Base-by-base conservation (phyloP, 2,888 invertebrate genomes). In the Macrophya alboannulata region DNA sequence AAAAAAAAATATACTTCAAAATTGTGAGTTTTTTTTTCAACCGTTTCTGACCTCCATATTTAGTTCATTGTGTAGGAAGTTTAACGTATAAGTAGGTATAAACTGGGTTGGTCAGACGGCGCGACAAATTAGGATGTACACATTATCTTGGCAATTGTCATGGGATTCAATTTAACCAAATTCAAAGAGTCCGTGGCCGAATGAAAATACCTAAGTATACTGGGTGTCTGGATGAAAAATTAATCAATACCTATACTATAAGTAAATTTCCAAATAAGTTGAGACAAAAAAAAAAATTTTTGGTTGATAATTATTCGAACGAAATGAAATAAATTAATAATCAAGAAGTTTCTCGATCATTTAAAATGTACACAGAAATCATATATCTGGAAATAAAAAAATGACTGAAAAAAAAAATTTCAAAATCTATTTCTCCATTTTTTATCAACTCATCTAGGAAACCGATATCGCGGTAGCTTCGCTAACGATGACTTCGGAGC, bases 401-500 rank as follows among this genome's bases (percentile, higher is more conserved):
- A 51, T 17, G 1, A 51, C 0, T 4, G 4, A 51, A 0, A 17
- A 51, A 0, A n/a, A 6, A 62, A 62, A 62, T 62, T 62, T 9
- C 9, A 62, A 9, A 4, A 5, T 21, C 12, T 48, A 48, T 48
- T 62, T 62, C 21, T 62, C 12, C 21, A 62, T 62, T 62, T 48
- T 48, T 48, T 62, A 25, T 25, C 8, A 10, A 25, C 4, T 62
- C 9, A 15, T 71, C 12, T 91, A 98, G 97, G 96, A 97, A 91
- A 97, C 97, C 0, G 98, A 98, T 91, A 95, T 98, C 72, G 97
- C 97, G 0, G 95, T 98, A 0, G 97, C 97, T 0, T 96, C 98
- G 0, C 93, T 98, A 65, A 97, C 97, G 5, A 98, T 98, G 97
- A 98, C 98, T 1, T 97, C 98, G 0, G 98, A 98, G 89, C 95